Evolutionary conservation across 30 jellyfish, hydroid and myxozoan genomes (phyloP).

Genomic region (Aurelia aurita): DNA sequence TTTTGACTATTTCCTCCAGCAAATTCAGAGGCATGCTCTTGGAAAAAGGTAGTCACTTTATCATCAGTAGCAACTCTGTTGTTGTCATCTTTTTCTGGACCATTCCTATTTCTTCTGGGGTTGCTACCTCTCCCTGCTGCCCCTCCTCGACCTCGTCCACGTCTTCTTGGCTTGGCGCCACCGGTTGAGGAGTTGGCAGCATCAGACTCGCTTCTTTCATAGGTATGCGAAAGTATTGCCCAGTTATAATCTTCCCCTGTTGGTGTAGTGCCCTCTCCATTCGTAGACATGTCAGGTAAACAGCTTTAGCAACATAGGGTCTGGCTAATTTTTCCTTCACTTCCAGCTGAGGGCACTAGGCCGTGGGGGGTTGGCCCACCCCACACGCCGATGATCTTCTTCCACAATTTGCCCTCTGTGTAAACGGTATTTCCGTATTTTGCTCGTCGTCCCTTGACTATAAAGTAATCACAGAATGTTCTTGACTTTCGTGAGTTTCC

Average conservation of each 20-base stretch:
- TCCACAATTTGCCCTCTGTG: no score
- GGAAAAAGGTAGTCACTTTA: not conserved
- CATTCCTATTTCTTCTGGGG: not conserved
- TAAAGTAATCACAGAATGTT: no score
- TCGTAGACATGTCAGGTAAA: constrained; percentile 18
- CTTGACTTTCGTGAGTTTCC: no score
- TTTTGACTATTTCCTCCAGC: not conserved
- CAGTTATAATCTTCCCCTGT: constrained; percentile 3
- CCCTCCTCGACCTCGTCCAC: not conserved
- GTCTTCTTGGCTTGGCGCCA: not conserved
- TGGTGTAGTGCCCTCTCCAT: not conserved
- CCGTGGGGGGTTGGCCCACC: no score
- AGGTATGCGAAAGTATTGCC: constrained; percentile 40
- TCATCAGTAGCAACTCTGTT: not conserved
- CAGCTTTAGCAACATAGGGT: no score
- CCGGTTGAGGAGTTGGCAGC: no score
- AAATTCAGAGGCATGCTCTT: constrained; percentile 4
- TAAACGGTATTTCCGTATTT: no score
- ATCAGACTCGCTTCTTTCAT: not conserved
- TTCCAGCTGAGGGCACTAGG: no score
- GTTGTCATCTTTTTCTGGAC: not conserved
- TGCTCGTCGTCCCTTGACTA: no score
- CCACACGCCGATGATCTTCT: no score
- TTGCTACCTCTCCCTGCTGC: not conserved
- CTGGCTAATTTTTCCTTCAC: no score